phyloP scores from a whole-genome alignment of 2,797 vertebrate species.

The Pseudochaenichthys georgianus region DNA sequence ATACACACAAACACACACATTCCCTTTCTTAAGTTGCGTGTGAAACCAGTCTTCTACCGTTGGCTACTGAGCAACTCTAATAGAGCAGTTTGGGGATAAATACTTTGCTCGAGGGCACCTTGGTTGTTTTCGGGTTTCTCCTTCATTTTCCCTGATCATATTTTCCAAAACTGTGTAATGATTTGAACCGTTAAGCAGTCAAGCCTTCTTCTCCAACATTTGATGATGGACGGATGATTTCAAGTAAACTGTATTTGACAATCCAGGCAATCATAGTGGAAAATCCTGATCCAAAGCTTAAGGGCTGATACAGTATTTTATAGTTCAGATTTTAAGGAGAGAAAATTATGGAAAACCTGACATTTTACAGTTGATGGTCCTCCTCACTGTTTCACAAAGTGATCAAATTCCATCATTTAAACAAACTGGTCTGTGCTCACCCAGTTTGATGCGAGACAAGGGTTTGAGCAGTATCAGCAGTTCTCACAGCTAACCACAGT shows the following conservation, averaged over 20 bases:
- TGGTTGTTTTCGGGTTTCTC: conserved; percentile 67
- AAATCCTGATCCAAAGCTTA: conserved; percentile 64
- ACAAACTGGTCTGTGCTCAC: not conserved
- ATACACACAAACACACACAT: conserved; percentile 31
- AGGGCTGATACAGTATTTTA: conserved; percentile 39
- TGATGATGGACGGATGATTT: conserved; percentile 46
- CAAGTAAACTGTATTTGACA: conserved; percentile 58
- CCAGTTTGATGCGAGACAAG: not conserved
- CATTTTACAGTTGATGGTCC: conserved; percentile 4
- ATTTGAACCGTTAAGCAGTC: conserved; percentile 65
- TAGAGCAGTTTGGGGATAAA: conserved; percentile 70
- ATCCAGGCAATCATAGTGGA: conserved; percentile 48
- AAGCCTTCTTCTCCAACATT: conserved; percentile 46
- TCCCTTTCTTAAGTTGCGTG: conserved; percentile 44
- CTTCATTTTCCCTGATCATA: conserved; percentile 69
- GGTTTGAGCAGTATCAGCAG: not conserved
- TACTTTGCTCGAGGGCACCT: conserved; percentile 68
- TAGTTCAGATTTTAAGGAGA: conserved; percentile 31
- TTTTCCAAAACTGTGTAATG: conserved; percentile 73
- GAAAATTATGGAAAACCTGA: conserved; percentile 39
- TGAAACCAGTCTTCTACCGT: conserved; percentile 51
- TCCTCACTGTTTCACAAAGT: not conserved
- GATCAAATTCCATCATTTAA: conserved; percentile 20
- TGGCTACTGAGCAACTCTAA: conserved; percentile 61
- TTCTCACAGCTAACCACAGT: not conserved